Percentiles rank a stretch among this genome's conserved stretches.
Conservation (phyloP, 2,888 invertebrate species). For the Nasonia oneida region DNA sequence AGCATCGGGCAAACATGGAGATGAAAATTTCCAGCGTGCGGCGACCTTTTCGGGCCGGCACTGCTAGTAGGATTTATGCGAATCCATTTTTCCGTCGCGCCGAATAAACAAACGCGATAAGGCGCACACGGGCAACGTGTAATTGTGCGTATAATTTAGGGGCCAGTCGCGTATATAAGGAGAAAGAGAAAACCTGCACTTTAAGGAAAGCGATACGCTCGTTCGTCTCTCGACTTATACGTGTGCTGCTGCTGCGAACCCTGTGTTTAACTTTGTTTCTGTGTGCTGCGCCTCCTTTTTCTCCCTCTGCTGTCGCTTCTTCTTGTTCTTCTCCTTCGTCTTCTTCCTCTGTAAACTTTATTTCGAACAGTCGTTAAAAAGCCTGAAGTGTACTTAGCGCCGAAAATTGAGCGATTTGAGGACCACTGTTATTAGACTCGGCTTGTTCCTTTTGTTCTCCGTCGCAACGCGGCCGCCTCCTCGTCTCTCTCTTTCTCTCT, state of each 20-base stretch:
- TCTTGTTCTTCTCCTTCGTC: not conserved
- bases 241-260: slow-evolving; percentile 14
- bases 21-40: slow-evolving; percentile 6
- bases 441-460: slow-evolving; percentile 20
- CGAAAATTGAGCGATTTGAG: slow-evolving; percentile 58
- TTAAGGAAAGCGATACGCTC: slow-evolving; percentile 73
- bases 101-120: slow-evolving; percentile 50
- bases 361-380: slow-evolving; percentile 50
- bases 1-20: not conserved
- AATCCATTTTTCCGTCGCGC: slow-evolving; percentile 15
- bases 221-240: slow-evolving; percentile 65
- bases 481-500: not conserved
- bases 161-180: slow-evolving; percentile 53
- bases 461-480: not conserved
- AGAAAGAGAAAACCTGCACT: slow-evolving; percentile 67
- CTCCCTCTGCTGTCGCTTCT: slow-evolving; percentile 17
- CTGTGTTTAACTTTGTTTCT: slow-evolving; percentile 52
- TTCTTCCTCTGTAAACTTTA: slow-evolving; percentile 46
- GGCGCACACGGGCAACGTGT: slow-evolving; percentile 59
- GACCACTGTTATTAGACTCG: slow-evolving; percentile 42
- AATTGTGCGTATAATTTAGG: slow-evolving; percentile 76
- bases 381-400: slow-evolving; percentile 52
- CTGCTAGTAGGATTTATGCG: not conserved
- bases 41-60: not conserved
- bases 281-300: slow-evolving; percentile 29